Percentiles rank a stretch among this genome's conserved stretches.
Conservation (phyloP, 1,140 invertebrate genomes). For the Zaprionus capensis region DNA sequence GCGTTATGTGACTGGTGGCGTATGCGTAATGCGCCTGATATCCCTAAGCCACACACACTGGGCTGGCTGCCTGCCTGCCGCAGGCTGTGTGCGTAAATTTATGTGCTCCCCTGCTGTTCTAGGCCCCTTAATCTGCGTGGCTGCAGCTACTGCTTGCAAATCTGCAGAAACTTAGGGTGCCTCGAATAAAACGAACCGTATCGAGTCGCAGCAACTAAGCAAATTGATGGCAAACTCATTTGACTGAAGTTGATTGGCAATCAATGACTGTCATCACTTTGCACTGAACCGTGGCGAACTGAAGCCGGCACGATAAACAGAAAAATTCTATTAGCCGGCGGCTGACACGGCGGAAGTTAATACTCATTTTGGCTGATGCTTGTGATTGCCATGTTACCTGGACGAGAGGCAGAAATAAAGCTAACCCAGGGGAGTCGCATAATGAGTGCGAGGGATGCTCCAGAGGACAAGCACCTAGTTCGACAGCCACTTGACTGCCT, state of each 20-base stretch:
- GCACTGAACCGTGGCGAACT: slow-evolving; percentile 6
- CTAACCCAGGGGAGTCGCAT: not conserved
- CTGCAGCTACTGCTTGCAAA: slow-evolving; percentile 43
- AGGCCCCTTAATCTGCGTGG: slow-evolving; percentile 53
- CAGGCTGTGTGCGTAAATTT: slow-evolving; percentile 47
- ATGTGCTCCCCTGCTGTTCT: slow-evolving; percentile 36
- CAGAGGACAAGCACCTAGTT: slow-evolving; percentile 71
- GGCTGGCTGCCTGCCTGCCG: not conserved
- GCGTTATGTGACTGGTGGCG: slow-evolving; percentile 37
- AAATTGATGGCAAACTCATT: slow-evolving; percentile 52
- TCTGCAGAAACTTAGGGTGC: slow-evolving; percentile 7
- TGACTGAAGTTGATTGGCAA: slow-evolving; percentile 76
- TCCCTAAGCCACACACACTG: slow-evolving; percentile 11
- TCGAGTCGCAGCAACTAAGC: slow-evolving; percentile 23
- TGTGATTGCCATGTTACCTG: slow-evolving; percentile 41
- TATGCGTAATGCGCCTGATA: slow-evolving; percentile 63
- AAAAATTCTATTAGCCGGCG: slow-evolving; percentile 74
- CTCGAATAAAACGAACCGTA: slow-evolving; percentile 21
- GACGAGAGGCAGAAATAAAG: slow-evolving; percentile 42
- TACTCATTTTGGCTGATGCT: slow-evolving; percentile 58
- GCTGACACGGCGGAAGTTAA: slow-evolving; percentile 56
- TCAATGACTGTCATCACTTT: slow-evolving; percentile 50
- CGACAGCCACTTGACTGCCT: slow-evolving; percentile 61
- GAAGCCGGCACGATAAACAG: slow-evolving; percentile 49
- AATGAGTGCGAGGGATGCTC: slow-evolving; percentile 27